Base-by-base conservation (phyloP, 2,113 vertebrate species). In the Phrynosoma blainvillii region DNA sequence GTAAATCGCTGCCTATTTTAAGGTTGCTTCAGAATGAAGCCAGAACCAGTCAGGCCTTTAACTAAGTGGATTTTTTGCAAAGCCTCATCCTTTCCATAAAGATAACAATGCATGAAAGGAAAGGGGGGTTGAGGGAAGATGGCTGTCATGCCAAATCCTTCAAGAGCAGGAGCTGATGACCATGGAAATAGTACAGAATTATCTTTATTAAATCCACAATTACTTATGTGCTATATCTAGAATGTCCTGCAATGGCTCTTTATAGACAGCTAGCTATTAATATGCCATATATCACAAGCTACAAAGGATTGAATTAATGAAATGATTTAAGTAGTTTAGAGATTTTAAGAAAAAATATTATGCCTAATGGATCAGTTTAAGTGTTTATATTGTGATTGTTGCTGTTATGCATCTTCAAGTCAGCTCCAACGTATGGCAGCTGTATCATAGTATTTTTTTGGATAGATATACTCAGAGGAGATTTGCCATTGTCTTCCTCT, bases 71-170 rank as follows among this genome's bases (percentile, higher is more conserved):
- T 97, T 96, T 96, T 95, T 84, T 91, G 90, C 93, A 93, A 96
- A 95, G 92, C 95, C 89, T 93, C 89, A 91, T 93, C 89, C 71
- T 36, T 86, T 96, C 95, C 92, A 91, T 94, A 95, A 95, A 96
- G 95, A 95, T 94, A 96, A 96, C 95, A 96, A 93, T 92, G 93
- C 95, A 95, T 96, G 95, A 97, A 96, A 93, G 93, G 92, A 91
- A 90, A 85, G 73, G n/a, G 75, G 52, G 73, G 92, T 87, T 90
- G 78, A 86, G 4, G 84, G 94, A 91, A 79, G 82, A 36, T 84
- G 93, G 68, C 83, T 94, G 91, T 85, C 90, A 91, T 68, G 27
- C 66, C 30, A 13, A 70, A 84, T 92, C 85, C 84, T 79, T 84
- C 68, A 93, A 88, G 42, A 68, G 88, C 65, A 56, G 14, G n/a